phyloP scores from a whole-genome alignment of 2,797 vertebrate species.

The Smutsia temminckii region DNA sequence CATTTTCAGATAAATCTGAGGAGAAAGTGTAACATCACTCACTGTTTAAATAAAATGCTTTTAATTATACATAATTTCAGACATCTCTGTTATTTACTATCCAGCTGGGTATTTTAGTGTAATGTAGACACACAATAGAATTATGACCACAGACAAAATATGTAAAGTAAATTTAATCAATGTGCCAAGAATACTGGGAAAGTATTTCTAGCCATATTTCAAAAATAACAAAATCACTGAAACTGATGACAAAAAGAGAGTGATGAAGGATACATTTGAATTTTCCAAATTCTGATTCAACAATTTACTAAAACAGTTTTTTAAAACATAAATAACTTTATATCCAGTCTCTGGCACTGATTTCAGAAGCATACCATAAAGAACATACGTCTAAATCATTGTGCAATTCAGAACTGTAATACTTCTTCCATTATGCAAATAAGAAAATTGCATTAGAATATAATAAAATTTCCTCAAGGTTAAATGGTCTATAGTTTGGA shows the following conservation, averaged over 20 bases:
- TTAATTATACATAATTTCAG: background rate
- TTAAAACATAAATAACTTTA: background rate
- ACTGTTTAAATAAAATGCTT: background rate
- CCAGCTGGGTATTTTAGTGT: background rate
- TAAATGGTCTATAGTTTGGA: background rate
- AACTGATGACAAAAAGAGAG: background rate
- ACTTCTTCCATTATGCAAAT: conserved; percentile 10
- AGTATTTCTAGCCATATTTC: background rate
- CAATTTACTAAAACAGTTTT: background rate
- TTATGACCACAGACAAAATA: background rate
- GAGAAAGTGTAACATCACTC: background rate
- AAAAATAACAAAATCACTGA: background rate
- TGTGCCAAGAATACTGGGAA: background rate
- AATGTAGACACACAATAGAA: background rate
- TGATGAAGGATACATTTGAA: background rate
- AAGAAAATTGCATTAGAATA: background rate
- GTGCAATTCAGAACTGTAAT: background rate
- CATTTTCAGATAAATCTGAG: background rate
- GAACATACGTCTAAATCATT: background rate
- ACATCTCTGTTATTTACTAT: background rate
- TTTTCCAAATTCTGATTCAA: background rate
- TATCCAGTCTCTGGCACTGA: background rate
- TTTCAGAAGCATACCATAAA: background rate
- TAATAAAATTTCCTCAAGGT: conserved; percentile 41
- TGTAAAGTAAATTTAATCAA: background rate